Conservation (phyloP, 2,113 vertebrate species). For the Spheniscus mendiculus region DNA sequence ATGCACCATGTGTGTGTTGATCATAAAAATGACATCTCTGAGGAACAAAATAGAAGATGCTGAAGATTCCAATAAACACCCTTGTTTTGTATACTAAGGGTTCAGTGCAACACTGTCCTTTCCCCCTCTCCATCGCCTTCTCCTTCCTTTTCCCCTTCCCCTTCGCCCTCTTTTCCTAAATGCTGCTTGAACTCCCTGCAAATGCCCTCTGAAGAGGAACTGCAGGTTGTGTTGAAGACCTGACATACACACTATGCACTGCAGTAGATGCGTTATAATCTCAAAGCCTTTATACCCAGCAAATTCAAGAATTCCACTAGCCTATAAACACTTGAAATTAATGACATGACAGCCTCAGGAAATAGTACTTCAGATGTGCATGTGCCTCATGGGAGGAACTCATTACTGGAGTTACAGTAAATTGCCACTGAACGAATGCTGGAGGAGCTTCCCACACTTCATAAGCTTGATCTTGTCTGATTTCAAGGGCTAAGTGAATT, state of each 20-base stretch:
- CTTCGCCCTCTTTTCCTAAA: background rate
- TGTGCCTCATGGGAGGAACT: constrained; percentile 42
- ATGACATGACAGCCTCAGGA: constrained; percentile 35
- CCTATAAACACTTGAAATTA: constrained; percentile 33
- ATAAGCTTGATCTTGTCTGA: background rate
- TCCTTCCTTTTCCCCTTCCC: background rate
- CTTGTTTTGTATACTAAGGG: background rate
- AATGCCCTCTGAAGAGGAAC: background rate
- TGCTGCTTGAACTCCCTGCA: background rate
- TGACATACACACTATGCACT: rapidly evolving
- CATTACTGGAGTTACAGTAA: constrained; percentile 54
- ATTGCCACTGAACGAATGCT: constrained; percentile 19
- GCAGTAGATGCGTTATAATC: background rate
- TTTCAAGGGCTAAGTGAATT: constrained; percentile 17
- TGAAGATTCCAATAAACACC: background rate
- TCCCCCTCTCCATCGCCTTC: background rate
- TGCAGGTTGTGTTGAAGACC: background rate
- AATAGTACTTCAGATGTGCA: background rate
- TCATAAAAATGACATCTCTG: background rate
- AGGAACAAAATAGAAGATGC: background rate
- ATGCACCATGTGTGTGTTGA: background rate
- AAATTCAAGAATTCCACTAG: background rate
- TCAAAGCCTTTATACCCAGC: background rate
- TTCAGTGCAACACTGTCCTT: background rate
- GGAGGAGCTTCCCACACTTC: constrained; percentile 25